Base-by-base conservation (phyloP, 1,140 invertebrate species). In the Drosophila takahashii region DNA sequence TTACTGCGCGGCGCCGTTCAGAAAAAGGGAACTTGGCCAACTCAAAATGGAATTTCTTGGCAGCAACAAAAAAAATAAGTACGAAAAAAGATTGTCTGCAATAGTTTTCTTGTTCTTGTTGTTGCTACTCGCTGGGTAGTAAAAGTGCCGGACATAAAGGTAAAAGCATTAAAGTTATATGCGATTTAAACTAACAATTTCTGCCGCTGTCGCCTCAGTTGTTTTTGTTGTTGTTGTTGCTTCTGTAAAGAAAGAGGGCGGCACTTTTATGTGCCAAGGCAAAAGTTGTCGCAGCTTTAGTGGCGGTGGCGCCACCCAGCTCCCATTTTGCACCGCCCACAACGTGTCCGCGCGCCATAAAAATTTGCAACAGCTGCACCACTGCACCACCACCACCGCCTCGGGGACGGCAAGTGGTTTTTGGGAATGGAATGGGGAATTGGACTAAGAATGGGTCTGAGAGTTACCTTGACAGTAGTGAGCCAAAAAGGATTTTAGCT, bases 91-190 rank as follows among this genome's bases (percentile, higher is more conserved):
- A 77, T 77, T 77, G 73, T 77, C 73, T 80, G 70, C 77, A 70
- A 61, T 81, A 64, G 66, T 61, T 61, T 57, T 70, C 79, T 22
- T 22, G 56, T 29, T 45, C 8, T 42, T 42, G 34, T 34, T 77
- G 73, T 51, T 59, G 32, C n/a, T 71, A 26, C 32, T 54, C 39
- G 52, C 18, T 41, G 61, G 77, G 72, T 87, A 79, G 70, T 86
- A 86, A 86, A 86, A 81, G 83, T 81, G 78, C 78, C 74, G 80
- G 78, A 87, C 78, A 86, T 86, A 87, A 86, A 86, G 81, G 81
- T 86, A 81, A 86, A 86, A 72, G 69, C 75, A 86, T 86, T 86
- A 86, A 86, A 86, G 83, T 87, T 86, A 86, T 87, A 86, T 86
- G 65, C 81, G 81, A 80, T 86, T 86, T 86, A 87, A 86, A 72